Evolutionary conservation across 2,888 invertebrate genomes (phyloP), one percentile per base, ranked within the genome.

Genomic region (Lacanobia oleracea): DNA sequence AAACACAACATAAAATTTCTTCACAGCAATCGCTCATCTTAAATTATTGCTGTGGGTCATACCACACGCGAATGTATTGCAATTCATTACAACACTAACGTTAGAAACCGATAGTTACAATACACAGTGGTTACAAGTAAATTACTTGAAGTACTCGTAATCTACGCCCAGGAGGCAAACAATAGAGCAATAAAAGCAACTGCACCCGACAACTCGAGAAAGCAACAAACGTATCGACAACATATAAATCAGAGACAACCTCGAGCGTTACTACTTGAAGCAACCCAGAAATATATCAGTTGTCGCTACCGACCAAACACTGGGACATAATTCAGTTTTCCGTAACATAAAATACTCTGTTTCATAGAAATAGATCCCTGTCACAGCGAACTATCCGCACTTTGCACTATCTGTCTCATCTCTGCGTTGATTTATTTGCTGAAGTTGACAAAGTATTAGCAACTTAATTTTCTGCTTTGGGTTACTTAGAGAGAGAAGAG

Each of bases 141-240:
- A 93, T 94, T 92, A 92, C 91, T 88, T 82, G 87, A 87, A 89
- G 89, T 89, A 89, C 87, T 88, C 85, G 87, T 90, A 92, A 93
- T 91, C 89, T 88, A 88, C 89, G 89, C 91, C 89, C 84, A 82
- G 89, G 89, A 88, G 91, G 91, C 91, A 91, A 94, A 95, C 95
- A 95, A 95, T 95, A 94, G 94, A 94, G 94, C 92, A 92, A 94
- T 95, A 95, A 95, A 92, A 87, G 91, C 89, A 88, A 92, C 90
- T 88, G 88, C 89, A 90, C 84, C 88, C 90, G 88, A 90, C 89
- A 75, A 82, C 79, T 66, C 72, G 91, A 91, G 94, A 94, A 94
- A 94, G 95, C 92, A 90, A 90, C 92, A 89, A 89, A 91, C 85
- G 89, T 93, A 94, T 94, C 93, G 93, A 89, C 92, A 91, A 91